Conservation (phyloP, 2,113 vertebrate genomes). For the Chrysochloris asiatica region DNA sequence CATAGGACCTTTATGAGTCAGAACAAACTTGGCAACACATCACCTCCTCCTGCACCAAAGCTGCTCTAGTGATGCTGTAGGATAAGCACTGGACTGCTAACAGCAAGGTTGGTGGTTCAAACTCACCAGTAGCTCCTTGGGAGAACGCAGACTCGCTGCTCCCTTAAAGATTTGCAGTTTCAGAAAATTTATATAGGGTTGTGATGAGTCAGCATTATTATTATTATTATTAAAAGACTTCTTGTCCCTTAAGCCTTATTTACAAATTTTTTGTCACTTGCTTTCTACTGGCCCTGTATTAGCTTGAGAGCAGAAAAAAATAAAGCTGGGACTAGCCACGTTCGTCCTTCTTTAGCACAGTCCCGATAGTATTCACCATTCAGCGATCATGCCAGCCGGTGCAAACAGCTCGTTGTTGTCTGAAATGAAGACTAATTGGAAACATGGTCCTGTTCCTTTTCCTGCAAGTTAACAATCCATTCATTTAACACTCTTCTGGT, state of each 20-base stretch:
- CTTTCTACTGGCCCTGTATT: slow-evolving; percentile 76
- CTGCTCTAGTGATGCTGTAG: no score
- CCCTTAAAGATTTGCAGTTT: no score
- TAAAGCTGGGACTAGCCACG: slow-evolving; percentile 81
- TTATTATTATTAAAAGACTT: no score
- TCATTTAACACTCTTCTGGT: slow-evolving; percentile 81
- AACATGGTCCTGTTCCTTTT: slow-evolving; percentile 80
- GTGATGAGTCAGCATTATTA: no score
- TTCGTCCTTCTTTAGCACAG: slow-evolving; percentile 69
- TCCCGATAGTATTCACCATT: slow-evolving; percentile 75
- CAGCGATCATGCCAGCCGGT: slow-evolving; percentile 73
- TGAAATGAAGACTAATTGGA: slow-evolving; percentile 81
- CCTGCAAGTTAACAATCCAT: slow-evolving; percentile 76
- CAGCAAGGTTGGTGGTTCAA: no score
- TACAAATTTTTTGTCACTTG: slow-evolving; percentile 77
- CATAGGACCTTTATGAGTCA: no score
- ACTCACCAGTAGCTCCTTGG: no score
- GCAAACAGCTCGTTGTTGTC: slow-evolving; percentile 83
- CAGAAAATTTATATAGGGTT: no score
- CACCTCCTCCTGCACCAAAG: no score
- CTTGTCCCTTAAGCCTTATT: slow-evolving; percentile 74
- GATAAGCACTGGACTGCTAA: no score
- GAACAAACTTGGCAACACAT: no score
- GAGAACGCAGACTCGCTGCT: no score
- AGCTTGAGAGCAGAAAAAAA: slow-evolving; percentile 81